Conservation (phyloP, 1,140 invertebrate species). For the Plodia interpunctella region DNA sequence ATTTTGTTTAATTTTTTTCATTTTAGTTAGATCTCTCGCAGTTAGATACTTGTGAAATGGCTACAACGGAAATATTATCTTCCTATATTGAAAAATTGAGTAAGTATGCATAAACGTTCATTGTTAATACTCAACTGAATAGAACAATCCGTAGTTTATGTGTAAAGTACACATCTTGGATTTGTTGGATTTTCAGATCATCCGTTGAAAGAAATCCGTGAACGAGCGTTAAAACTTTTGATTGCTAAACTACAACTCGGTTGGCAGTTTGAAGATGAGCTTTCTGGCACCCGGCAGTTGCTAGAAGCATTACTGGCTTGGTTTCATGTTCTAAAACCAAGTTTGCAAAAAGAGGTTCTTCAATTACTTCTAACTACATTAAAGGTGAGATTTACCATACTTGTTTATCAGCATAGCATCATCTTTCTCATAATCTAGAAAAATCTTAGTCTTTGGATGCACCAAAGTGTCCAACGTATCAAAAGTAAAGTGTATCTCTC, state of each 20-base stretch:
- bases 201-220: conserved; percentile 63
- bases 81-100: conserved; percentile 58
- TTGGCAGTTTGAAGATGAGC: conserved; percentile 59
- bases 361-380: conserved; percentile 45
- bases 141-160: too few relatives aligned
- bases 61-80: conserved; percentile 28
- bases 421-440: too few relatives aligned
- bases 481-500: too few relatives aligned
- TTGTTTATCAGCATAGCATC: too few relatives aligned
- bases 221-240: conserved; percentile 52
- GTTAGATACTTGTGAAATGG: background rate
- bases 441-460: too few relatives aligned
- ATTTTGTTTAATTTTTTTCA: conserved; percentile 7
- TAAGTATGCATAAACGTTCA: conserved; percentile 21
- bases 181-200: conserved; percentile 38
- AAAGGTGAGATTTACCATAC: conserved; percentile 45
- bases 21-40: background rate
- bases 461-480: too few relatives aligned
- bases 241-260: conserved; percentile 51
- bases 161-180: too few relatives aligned
- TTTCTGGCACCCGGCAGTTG: conserved; percentile 44
- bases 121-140: too few relatives aligned
- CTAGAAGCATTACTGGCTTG: conserved; percentile 50
- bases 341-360: conserved; percentile 51
- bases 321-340: conserved; percentile 45